Evolutionary conservation across 92 coral and sea anemone genomes (phyloP), one percentile per base, ranked within the genome.

Genomic region (Epizoanthus rinbou): DNA sequence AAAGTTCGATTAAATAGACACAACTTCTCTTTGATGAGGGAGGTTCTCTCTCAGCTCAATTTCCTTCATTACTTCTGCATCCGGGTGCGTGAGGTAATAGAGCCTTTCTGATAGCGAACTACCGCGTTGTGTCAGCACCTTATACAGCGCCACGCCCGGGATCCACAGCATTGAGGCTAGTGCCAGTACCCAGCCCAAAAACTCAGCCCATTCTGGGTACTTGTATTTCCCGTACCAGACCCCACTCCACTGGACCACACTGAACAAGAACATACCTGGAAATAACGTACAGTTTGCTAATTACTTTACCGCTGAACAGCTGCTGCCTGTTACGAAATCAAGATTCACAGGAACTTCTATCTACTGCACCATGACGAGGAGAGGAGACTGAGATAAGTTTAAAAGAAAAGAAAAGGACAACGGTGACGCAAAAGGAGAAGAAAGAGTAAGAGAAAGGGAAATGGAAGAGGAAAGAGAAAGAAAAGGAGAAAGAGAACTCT

Each of bases 121-220:
- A 3, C 97, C 93, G 14, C 91, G 89, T 5, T 91, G 84, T 28
- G 64, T 69, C 66, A 63, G n/a, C 39, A 97, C 73, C 85, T 88
- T 89, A 92, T 94, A 97, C 16, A 94, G 45, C 5, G 99, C 99
- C 18, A 97, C 92, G 3, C 97, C 95, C 0, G 99, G 99, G 43
- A 97, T 92, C 94, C 93, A 97, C 82, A 94, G 53, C 99, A 97
- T 97, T 31, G 99, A 97, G 3, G 99, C 76, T 18, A 97, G 87
- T 22, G 99, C 99, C 57, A 97, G 87, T 23, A 92, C 64, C 99
- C 99, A 97, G 8, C 99, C 99, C 11, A 91, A 78, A 76, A 90
- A 92, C 85, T 97, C 99, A 6, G 98, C 99, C 97, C 95, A 88
- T 0, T 75, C 85, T 6, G 99, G 99, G 88, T 97, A 97, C 78